These are phyloP conservation scores for Microcebus jonahi DNA, from an alignment of 2,113 vertebrate genomes.

Conservation along the genomic window DNA sequence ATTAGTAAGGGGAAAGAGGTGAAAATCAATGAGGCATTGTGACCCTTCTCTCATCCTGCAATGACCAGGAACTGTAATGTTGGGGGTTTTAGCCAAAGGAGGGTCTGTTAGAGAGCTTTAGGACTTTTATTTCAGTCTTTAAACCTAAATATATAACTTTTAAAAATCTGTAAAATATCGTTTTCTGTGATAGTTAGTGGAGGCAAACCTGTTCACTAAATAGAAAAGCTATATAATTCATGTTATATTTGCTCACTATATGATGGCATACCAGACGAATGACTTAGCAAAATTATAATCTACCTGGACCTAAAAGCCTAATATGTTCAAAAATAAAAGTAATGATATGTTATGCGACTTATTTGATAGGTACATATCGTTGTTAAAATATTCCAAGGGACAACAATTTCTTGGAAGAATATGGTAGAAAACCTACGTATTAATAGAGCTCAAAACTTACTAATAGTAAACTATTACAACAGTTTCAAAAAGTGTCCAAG, in stretches of 20 bases:
- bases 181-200: not conserved
- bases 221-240: not conserved
- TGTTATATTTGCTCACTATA: rapidly evolving
- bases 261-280: not conserved
- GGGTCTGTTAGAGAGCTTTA: too few species aligned
- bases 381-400: not conserved
- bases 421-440: not conserved
- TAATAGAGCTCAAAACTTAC: not conserved
- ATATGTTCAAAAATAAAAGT: not conserved
- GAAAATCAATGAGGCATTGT: too few species aligned
- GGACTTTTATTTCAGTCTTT: too few species aligned
- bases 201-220: not conserved
- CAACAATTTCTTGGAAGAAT: not conserved
- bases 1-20: too few species aligned
- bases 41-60: too few species aligned
- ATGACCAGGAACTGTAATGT: too few species aligned
- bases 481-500: not conserved
- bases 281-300: not conserved
- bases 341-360: not conserved
- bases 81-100: too few species aligned
- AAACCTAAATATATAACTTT: not conserved
- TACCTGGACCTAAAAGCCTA: not conserved
- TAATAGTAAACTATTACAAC: not conserved
- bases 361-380: not conserved
- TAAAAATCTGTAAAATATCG: not conserved